These are phyloP conservation scores for Palythoa grandiflora DNA, from an alignment of 92 coral and sea anemone genomes.

Conservation along the genomic window DNA sequence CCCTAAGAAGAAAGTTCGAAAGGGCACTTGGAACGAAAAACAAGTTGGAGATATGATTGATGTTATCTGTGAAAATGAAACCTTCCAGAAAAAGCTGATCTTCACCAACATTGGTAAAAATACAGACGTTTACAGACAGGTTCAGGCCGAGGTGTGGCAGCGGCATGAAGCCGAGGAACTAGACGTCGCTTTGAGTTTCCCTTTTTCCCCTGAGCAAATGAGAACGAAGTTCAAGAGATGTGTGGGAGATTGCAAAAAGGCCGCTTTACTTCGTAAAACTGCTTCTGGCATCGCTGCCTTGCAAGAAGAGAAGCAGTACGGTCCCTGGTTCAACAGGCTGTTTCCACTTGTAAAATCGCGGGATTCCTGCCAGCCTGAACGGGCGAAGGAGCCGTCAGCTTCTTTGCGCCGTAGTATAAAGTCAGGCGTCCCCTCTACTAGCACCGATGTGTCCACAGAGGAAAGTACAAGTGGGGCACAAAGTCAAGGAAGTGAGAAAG, in stretches of 20 bases:
- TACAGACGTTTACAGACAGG: neutral
- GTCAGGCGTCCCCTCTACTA: neutral
- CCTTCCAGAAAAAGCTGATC: neutral
- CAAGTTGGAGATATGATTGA: slow-evolving; percentile 15
- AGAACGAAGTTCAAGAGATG: too few species aligned
- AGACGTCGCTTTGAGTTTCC: neutral
- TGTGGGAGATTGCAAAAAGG: slow-evolving; percentile 3
- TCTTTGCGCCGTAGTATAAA: neutral
- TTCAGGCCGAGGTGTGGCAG: slow-evolving; percentile 25
- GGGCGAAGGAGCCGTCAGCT: slow-evolving; percentile 13
- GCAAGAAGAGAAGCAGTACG: slow-evolving; percentile 19
- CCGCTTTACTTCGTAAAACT: neutral
- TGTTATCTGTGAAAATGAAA: slow-evolving; percentile 1
- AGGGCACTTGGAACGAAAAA: neutral
- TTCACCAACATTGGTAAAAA: slow-evolving; percentile 15
- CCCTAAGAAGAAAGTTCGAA: neutral
- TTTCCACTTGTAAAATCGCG: neutral
- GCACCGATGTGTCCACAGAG: neutral
- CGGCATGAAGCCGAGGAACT: neutral
- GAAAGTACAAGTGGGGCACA: neutral
- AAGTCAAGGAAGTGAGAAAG: neutral
- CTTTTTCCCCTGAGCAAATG: neutral
- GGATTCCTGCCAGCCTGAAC: neutral
- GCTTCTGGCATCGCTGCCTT: slow-evolving; percentile 15
- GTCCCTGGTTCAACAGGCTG: neutral